Conservation (phyloP, 23 tunicate species). For the Phallusia fumigata region DNA sequence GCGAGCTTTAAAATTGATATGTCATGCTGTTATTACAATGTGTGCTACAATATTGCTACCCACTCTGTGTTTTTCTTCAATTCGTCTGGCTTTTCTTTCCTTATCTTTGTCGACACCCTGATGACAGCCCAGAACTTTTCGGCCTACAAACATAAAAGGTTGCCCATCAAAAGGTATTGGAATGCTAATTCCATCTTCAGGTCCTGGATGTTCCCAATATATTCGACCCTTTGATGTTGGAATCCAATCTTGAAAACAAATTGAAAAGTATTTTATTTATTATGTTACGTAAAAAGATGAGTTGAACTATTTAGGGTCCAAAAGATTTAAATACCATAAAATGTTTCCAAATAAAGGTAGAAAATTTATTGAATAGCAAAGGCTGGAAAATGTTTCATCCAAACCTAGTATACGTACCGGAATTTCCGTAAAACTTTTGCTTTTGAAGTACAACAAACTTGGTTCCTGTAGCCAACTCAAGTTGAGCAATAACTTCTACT, state of each 20-base stretch:
- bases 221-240: background rate
- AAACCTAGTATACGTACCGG: background rate
- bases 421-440: background rate
- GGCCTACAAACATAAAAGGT: slow-evolving; percentile 18
- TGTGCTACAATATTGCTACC: background rate
- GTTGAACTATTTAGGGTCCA: too few species aligned
- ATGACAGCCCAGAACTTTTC: slow-evolving; percentile 19
- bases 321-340: too few species aligned
- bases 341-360: too few species aligned
- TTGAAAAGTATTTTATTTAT: background rate
- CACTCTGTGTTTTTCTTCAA: slow-evolving; percentile 1
- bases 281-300: too few species aligned
- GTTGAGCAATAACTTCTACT: background rate
- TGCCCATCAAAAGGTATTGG: slow-evolving; percentile 11
- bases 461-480: background rate
- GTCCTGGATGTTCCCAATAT: slow-evolving; percentile 14
- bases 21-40: background rate
- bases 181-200: background rate
- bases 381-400: too few species aligned
- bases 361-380: background rate
- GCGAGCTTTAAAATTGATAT: background rate
- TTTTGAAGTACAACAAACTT: slow-evolving; percentile 1
- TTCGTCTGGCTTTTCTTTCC: background rate
- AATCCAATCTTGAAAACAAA: slow-evolving; percentile 6
- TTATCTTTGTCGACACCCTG: slow-evolving; percentile 15